Evolutionary conservation across 1,140 invertebrate genomes (phyloP), one percentile per base, ranked within the genome.

Genomic region (Pseudobourletiella spinata): DNA sequence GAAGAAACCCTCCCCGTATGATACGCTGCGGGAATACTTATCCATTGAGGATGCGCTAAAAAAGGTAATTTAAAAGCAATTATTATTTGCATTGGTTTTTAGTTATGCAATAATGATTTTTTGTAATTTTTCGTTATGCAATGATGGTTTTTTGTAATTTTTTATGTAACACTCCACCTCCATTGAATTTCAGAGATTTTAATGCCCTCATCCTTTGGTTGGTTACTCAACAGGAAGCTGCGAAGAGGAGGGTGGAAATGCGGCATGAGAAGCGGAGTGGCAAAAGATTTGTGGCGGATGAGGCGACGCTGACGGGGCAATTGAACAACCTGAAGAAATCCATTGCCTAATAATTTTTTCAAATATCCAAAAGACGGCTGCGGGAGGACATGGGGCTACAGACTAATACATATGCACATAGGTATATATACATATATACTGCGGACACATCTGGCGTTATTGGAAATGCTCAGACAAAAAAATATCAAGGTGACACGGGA

Each of bases 1-100:
- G 26, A 69, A 74, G 43, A 67, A 63, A 52, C 75, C 77, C 3
- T 78, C 79, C 1, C 78, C 79, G 2, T 81, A 80, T 69, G 79
- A 81, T 65, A 79, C 78, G 25, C 79, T 81, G 68, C 78, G 79
- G 61, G 75, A 79, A 67, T 75, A 80, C 65, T 66, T 81, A 43
- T 76, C 76, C 62, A 77, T 80, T 75, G 78, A 79, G 65, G 75
- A 79, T 67, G 76, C 74, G 57, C 70, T 78, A 39, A 64, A 71
- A 64, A 74, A 77, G 70, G 77, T 79, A 72, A 76, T 75, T 73
- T 25, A 46, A 14, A n/a, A n/a, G n/a, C n/a, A n/a, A n/a, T n/a
- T n/a, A n/a, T n/a, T n/a, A n/a, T n/a, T n/a, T n/a, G n/a, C n/a
- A n/a, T n/a, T n/a, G n/a, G n/a, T n/a, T n/a, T n/a, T n/a, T n/a